Conservation (phyloP, 2,888 invertebrate species). For the Catocala sponsa region DNA sequence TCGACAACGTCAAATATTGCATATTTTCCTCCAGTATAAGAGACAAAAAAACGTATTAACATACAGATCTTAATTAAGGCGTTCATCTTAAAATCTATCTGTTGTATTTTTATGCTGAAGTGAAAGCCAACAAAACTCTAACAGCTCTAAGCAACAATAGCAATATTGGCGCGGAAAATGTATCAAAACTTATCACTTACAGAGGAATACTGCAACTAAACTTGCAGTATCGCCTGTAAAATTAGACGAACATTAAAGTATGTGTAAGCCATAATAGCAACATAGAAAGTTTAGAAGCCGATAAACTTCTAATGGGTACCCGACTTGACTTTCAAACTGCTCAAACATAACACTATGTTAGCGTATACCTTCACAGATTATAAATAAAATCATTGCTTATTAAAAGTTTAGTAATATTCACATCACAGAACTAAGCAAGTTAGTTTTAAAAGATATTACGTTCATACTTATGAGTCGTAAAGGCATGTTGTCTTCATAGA, state of each 20-base stretch:
- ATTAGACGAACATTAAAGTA: slow-evolving; percentile 4
- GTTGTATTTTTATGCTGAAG: too few relatives aligned
- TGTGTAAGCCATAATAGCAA: slow-evolving; percentile 10
- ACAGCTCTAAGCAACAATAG: too few relatives aligned
- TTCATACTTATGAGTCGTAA: slow-evolving; percentile 10
- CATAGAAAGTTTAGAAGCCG: slow-evolving; percentile 11
- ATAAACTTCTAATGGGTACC: slow-evolving; percentile 17
- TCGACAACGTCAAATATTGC: too few relatives aligned
- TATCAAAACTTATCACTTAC: too few relatives aligned
- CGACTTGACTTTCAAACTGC: slow-evolving; percentile 18
- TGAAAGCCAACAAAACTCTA: too few relatives aligned
- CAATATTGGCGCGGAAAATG: too few relatives aligned
- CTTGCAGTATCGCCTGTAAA: neutral
- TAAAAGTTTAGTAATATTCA: slow-evolving; percentile 14
- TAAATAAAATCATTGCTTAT: slow-evolving; percentile 19
- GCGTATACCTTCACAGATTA: neutral
- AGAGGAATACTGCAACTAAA: neutral
- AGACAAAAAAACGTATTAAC: too few relatives aligned
- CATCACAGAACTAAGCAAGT: slow-evolving; percentile 8
- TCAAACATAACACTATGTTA: neutral
- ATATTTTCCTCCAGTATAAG: too few relatives aligned
- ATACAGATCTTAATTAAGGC: too few relatives aligned
- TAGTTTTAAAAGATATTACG: slow-evolving; percentile 9
- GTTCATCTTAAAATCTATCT: too few relatives aligned
- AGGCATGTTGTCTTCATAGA: neutral